These are phyloP conservation scores for Galago senegalensis DNA, from an alignment of 2,797 vertebrate genomes.

Conservation along the genomic window DNA sequence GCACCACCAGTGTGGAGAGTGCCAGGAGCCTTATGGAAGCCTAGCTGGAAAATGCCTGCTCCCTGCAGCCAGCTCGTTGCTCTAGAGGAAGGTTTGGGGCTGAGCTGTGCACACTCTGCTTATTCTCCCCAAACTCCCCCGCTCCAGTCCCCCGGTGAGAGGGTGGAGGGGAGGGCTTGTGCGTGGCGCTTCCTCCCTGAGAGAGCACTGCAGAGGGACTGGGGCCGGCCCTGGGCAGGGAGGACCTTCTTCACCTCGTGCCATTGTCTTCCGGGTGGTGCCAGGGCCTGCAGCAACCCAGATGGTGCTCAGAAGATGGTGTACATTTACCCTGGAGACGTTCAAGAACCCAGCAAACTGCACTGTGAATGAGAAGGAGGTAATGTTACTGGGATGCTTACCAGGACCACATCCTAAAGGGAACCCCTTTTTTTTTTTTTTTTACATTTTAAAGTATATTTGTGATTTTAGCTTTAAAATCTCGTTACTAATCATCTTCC, in stretches of 20 bases:
- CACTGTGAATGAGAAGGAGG: accelerated
- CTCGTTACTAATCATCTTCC: background rate
- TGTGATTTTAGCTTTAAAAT: background rate
- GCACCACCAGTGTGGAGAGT: accelerated
- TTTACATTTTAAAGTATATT: background rate
- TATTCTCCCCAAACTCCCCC: no score
- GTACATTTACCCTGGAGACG: accelerated
- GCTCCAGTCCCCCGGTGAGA: accelerated
- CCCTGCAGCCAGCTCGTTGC: background rate
- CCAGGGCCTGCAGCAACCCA: background rate
- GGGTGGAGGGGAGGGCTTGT: accelerated
- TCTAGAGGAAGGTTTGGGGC: background rate
- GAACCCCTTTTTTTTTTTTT: background rate
- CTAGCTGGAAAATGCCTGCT: background rate
- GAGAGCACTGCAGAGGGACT: background rate
- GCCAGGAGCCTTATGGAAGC: accelerated
- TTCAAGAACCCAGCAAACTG: background rate
- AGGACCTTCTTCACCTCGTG: accelerated
- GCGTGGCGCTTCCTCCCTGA: accelerated
- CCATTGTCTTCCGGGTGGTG: accelerated
- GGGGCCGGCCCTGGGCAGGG: accelerated
- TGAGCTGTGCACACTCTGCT: accelerated
- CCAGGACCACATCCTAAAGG: background rate
- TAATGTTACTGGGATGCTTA: accelerated
- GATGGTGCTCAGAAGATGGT: accelerated